These are phyloP conservation scores for Piaya cayana DNA, from an alignment of 2,113 vertebrate species.

Conservation along the genomic window DNA sequence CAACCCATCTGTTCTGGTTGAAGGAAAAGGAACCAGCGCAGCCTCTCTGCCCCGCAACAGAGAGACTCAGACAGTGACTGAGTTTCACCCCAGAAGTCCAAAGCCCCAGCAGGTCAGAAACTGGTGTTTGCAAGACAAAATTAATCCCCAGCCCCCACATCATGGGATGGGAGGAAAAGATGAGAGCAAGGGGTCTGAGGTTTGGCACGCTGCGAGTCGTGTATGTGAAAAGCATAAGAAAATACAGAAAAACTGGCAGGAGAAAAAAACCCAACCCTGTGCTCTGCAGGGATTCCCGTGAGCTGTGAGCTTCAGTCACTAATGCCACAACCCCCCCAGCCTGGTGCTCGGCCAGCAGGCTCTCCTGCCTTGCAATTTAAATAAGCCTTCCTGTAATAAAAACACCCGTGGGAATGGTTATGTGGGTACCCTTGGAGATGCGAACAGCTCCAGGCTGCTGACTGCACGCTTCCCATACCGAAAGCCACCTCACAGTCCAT, in stretches of 20 bases:
- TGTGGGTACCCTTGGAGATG: neutral
- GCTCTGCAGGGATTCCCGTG: neutral
- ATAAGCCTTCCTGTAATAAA: neutral
- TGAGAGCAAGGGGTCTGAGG: neutral
- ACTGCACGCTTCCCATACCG: neutral
- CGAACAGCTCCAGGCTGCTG: neutral
- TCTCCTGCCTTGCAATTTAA: neutral
- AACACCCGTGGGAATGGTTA: rapidly evolving
- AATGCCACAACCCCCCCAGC: neutral
- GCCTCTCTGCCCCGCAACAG: neutral
- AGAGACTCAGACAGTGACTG: rapidly evolving
- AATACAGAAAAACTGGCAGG: neutral
- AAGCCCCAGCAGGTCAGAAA: rapidly evolving
- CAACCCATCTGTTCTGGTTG: neutral
- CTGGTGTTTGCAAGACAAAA: neutral
- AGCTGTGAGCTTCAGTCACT: neutral
- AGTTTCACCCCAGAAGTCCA: neutral
- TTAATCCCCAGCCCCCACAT: neutral
- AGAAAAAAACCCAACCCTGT: neutral
- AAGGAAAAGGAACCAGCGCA: neutral
- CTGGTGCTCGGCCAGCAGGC: neutral
- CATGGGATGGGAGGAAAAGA: neutral
- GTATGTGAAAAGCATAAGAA: neutral
- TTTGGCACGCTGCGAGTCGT: rapidly evolving
- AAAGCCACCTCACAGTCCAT: rapidly evolving